Evolutionary conservation across 2,113 vertebrate genomes (phyloP), one percentile per base, ranked within the genome.

Genomic region (Corythornis cristatus): DNA sequence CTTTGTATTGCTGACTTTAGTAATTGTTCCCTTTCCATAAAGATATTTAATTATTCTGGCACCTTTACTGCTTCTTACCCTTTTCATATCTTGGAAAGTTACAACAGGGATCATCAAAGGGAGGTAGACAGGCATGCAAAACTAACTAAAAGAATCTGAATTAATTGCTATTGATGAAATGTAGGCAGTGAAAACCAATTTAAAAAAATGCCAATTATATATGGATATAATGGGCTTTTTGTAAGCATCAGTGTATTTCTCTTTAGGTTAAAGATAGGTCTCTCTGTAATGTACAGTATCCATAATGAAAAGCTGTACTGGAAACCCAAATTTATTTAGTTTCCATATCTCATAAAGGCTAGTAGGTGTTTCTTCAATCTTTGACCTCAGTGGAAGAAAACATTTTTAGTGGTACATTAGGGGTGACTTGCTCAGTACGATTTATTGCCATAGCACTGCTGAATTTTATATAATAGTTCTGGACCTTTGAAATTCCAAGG

Each of bases 11-110:
- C 65, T 90, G 73, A 77, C 65, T 95, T 73, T 80, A 82, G 43
- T 86, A 93, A 92, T 90, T 88, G 23, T 75, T 91, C 10, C 15
- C 51, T 74, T 96, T 77, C 43, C 71, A 61, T 83, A 64, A 91
- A 96, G 53, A 20, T 15, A n/a, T 64, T 95, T 91, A 70, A 87
- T 96, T 96, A 85, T 83, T 51, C 57, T 83, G 40, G 88, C 43
- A 17, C 8, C 48, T 61, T 68, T 66, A n/a, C 29, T 78, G 12
- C 19, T 84, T 83, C 61, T 88, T 18, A 3, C 43, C 64, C 28
- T 37, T 70, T 73, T 43, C 31, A 23, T 71, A 17, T 16, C 35
- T 62, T 76, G 31, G 61, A 50, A 93, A 67, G 42, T n/a, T 91
- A 35, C 75, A 61, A 3, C 12, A 35, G 25, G n/a, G 23, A 20